Base-by-base conservation (phyloP, 2,888 invertebrate genomes). In the Hecatera dysodea region DNA sequence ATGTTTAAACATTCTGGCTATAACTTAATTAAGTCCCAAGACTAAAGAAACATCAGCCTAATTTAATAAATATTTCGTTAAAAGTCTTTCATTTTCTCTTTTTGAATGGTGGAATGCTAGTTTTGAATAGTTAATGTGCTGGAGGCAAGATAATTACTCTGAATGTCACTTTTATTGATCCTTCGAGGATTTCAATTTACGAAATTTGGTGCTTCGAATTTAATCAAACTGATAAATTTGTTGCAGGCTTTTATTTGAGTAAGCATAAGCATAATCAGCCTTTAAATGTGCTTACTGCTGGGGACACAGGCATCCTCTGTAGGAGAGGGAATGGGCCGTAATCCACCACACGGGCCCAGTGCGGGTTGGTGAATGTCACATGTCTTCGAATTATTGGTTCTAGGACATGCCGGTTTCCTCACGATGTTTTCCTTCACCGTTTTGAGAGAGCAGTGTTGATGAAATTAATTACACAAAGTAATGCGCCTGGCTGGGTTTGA, bases 61-160 rank as follows among this genome's bases (percentile, higher is more conserved):
- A 73, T 52, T 56, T 29, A 66, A 57, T 57, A 11, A 36, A 66
- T 42, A 50, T 22, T 36, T n/a, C 15, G 12, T 44, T 24, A 2
- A 36, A 56, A 27, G 52, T n/a, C 4, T 12, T 61, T 55, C 24
- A 12, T 50, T 63, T 55, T 62, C 44, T 67, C 17, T 12, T 29
- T 60, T 65, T 62, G 17, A 60, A 52, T 74, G 36, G 46, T 36
- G 42, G 24, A 74, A 63, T 22, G 46, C 29, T 64, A 61, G 69
- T 65, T 80, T 48, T 57, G 36, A 80, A 80, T 75, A 57, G 50
- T 75, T 68, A 59, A 53, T 75, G 29, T 29, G 15, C 17, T 19
- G 1, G 24, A 50, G 17, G 7, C 24, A 46, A 39, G 48, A 65
- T 39, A 69, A 62, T 75, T 62, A 46, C 48, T 75, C 48, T 48